Percentiles rank a stretch among this genome's conserved stretches.
phyloP scores from a whole-genome alignment of 2,888 invertebrate species.

The Atrina japonica region DNA sequence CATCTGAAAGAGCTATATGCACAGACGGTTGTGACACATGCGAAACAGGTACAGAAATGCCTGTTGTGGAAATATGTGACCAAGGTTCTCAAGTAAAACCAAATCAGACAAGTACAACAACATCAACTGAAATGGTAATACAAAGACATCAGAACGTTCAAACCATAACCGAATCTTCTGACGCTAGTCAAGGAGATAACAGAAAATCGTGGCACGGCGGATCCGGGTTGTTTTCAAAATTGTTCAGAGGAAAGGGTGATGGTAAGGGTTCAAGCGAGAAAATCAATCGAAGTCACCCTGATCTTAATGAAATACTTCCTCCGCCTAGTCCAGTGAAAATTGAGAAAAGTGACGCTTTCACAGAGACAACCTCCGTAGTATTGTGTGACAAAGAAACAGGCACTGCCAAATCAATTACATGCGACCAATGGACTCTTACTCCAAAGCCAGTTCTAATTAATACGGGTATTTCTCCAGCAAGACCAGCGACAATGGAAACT shows the following conservation, averaged over 20 bases:
- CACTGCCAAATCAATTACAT: constrained; percentile 50
- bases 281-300: constrained; percentile 19
- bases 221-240: constrained; percentile 33
- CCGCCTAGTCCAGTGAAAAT: constrained; percentile 24
- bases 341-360: constrained; percentile 47
- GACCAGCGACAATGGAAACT: constrained; percentile 68
- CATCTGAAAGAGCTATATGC: constrained; percentile 66
- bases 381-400: constrained; percentile 66
- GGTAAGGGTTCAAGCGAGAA: constrained; percentile 19
- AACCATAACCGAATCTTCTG: constrained; percentile 16
- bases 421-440: constrained; percentile 72
- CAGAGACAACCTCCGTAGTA: constrained; percentile 56
- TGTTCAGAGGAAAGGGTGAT: constrained; percentile 39
- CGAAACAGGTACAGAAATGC: constrained; percentile 60
- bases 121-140: constrained; percentile 55
- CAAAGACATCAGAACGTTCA: constrained; percentile 9
- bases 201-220: constrained; percentile 45
- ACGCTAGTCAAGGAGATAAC: constrained; percentile 26
- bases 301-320: constrained; percentile 18
- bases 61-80: constrained; percentile 52
- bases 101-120: constrained; percentile 51
- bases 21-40: constrained; percentile 54
- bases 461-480: constrained; percentile 69
- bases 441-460: constrained; percentile 63
- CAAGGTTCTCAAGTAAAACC: constrained; percentile 55